phyloP scores from a whole-genome alignment of 2,113 vertebrate species.

The Platysternon megacephalum region DNA sequence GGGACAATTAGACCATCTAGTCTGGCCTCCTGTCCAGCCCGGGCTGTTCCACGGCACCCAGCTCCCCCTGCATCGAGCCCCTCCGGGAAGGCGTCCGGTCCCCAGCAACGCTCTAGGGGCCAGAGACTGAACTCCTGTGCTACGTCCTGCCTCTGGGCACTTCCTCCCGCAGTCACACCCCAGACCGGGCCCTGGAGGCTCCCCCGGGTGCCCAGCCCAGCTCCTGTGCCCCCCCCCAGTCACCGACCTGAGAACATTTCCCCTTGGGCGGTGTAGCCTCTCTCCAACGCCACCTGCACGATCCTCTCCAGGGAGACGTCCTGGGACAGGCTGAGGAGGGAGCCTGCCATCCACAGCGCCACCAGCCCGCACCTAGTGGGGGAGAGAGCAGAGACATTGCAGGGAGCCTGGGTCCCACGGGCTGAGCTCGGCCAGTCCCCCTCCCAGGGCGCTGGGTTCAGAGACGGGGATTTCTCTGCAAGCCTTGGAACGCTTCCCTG shows the following conservation, averaged over 20 bases:
- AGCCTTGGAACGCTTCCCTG: not conserved
- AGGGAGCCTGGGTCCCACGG: not conserved
- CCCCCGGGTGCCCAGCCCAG: not conserved
- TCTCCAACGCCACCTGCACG: constrained; percentile 74
- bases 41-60: not conserved
- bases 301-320: constrained; percentile 77
- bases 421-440: not conserved
- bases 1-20: not conserved
- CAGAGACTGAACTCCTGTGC: not conserved
- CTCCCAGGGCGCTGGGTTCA: not conserved
- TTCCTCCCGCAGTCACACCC: not conserved
- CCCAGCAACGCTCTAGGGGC: not conserved
- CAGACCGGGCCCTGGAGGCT: no score
- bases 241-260: constrained; percentile 91
- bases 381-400: not conserved
- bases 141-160: not conserved
- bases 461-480: not conserved
- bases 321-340: constrained; percentile 64
- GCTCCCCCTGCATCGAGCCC: not conserved
- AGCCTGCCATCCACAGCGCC: constrained; percentile 89
- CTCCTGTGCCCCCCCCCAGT: not conserved
- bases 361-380: constrained; percentile 88
- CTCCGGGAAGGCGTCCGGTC: not conserved
- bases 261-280: constrained; percentile 86
- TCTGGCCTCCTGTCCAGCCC: not conserved